These are phyloP conservation scores for Trachymyrmex cornetzi DNA, from an alignment of 1,140 invertebrate genomes.

Conservation along the genomic window DNA sequence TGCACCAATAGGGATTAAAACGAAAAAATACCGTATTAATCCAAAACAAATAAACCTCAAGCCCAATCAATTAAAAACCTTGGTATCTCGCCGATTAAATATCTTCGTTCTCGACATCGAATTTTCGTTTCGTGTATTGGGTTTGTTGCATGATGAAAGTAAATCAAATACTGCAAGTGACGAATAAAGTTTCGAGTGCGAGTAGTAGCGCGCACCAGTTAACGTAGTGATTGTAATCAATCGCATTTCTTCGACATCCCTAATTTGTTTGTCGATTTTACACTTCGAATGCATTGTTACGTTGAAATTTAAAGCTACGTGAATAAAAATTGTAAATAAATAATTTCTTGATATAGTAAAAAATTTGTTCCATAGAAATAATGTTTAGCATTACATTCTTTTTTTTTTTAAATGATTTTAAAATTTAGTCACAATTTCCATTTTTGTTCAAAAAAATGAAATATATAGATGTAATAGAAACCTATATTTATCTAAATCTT, in stretches of 20 bases:
- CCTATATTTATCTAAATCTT: background rate
- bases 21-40: background rate
- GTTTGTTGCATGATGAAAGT: slow-evolving; percentile 28
- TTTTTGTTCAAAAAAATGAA: slow-evolving; percentile 8
- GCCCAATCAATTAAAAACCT: slow-evolving; percentile 41
- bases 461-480: background rate
- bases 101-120: background rate
- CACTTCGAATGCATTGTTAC: background rate
- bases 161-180: slow-evolving; percentile 22
- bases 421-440: background rate
- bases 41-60: slow-evolving; percentile 7
- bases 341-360: background rate
- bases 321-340: background rate
- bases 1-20: slow-evolving; percentile 38
- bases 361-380: slow-evolving; percentile 1
- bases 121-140: slow-evolving; percentile 35
- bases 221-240: slow-evolving; percentile 29
- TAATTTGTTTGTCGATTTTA: slow-evolving; percentile 6
- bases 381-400: background rate
- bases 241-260: background rate
- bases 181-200: slow-evolving; percentile 23
- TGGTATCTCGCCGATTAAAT: slow-evolving; percentile 39
- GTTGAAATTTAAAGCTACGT: background rate
- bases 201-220: slow-evolving; percentile 5
- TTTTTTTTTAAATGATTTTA: background rate